Evolutionary conservation across 2,888 invertebrate species (phyloP).

Genomic region (Troides helena): DNA sequence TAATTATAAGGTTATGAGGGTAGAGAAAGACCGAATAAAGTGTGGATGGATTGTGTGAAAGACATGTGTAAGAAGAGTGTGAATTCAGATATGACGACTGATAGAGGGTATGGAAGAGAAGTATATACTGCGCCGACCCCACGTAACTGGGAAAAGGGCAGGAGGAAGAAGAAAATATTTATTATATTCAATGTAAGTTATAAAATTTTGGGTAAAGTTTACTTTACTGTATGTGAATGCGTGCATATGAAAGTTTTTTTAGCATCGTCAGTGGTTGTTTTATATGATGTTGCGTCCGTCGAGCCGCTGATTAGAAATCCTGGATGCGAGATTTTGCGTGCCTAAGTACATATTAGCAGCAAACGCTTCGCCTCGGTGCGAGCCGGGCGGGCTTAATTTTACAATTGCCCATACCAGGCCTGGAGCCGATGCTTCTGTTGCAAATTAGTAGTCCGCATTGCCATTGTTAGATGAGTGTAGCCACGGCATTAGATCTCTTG

Average conservation of each 20-base stretch:
- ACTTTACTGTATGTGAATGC: background rate
- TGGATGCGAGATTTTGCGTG: slow-evolving; percentile 35
- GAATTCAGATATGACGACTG: too few relatives aligned
- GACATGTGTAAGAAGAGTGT: too few relatives aligned
- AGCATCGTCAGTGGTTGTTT: background rate
- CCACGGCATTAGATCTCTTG: slow-evolving; percentile 23
- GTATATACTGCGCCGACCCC: too few relatives aligned
- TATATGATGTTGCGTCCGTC: slow-evolving; percentile 24
- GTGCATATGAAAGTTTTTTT: background rate
- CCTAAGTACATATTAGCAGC: slow-evolving; percentile 42
- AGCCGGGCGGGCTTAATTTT: slow-evolving; percentile 35
- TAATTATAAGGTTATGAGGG: too few relatives aligned
- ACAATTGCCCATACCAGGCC: slow-evolving; percentile 36
- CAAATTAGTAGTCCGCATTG: slow-evolving; percentile 37
- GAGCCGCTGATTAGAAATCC: slow-evolving; percentile 42
- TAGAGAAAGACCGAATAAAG: too few relatives aligned
- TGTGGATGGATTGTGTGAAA: too few relatives aligned
- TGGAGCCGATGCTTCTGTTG: slow-evolving; percentile 39
- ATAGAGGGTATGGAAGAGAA: too few relatives aligned
- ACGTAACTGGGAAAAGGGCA: too few relatives aligned
- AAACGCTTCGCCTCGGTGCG: slow-evolving; percentile 37
- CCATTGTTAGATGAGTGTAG: slow-evolving; percentile 21
- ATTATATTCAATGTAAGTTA: too few relatives aligned
- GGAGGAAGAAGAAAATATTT: too few relatives aligned
- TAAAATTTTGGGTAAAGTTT: too few relatives aligned